phyloP scores from a whole-genome alignment of 1,140 invertebrate genomes.

The Elysia chlorotica region DNA sequence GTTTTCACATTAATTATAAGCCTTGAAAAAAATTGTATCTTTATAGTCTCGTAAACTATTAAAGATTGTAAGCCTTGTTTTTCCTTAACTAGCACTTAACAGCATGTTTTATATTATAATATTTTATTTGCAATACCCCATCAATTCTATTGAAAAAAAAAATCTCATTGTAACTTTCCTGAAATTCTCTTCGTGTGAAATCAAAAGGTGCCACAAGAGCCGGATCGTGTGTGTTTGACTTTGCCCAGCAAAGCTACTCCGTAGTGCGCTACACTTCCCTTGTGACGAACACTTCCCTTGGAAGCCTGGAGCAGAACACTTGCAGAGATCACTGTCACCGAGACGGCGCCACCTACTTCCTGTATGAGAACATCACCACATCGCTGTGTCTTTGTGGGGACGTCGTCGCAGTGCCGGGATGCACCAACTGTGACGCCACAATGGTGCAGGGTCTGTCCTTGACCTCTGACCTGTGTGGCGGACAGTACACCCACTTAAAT shows the following conservation, averaged over 20 bases:
- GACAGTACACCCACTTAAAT: not conserved
- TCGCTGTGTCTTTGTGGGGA: constrained; percentile 14
- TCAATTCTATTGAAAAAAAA: too few relatives aligned
- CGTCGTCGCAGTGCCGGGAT: not conserved
- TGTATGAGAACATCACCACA: not conserved
- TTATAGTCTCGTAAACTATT: too few relatives aligned
- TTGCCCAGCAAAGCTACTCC: not conserved
- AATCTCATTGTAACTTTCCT: too few relatives aligned
- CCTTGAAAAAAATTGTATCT: too few relatives aligned
- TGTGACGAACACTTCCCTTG: not conserved
- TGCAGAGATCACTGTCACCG: constrained; percentile 12
- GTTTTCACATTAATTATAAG: too few relatives aligned
- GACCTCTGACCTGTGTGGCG: not conserved
- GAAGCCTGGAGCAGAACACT: not conserved
- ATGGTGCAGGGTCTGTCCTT: not conserved
- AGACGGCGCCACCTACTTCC: not conserved
- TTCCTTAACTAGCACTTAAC: too few relatives aligned
- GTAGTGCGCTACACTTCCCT: not conserved
- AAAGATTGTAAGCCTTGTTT: too few relatives aligned
- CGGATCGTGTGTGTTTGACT: constrained; percentile 17
- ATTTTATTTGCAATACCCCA: too few relatives aligned
- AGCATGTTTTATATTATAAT: too few relatives aligned
- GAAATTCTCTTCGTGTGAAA: too few relatives aligned
- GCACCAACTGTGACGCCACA: not conserved
- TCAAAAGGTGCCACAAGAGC: constrained; percentile 2